Evolutionary conservation across 2,888 invertebrate genomes (phyloP).

Genomic region (Orgyia antiqua): DNA sequence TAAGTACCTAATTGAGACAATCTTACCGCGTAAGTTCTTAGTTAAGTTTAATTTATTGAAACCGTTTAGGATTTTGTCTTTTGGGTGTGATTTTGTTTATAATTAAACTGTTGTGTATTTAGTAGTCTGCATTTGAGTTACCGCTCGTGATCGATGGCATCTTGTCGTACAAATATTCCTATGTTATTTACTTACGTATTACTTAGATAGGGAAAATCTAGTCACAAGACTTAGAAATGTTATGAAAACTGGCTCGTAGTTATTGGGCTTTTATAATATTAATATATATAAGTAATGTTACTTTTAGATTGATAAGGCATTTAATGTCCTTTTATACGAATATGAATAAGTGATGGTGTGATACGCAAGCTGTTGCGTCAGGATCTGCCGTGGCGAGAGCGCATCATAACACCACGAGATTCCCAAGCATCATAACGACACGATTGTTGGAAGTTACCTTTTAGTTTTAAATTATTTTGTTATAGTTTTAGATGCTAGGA

Average conservation of each 20-base stretch:
- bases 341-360: constrained; percentile 21
- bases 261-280: constrained; percentile 64
- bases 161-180: constrained; percentile 79
- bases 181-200: constrained; percentile 75
- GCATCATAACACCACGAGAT: constrained; percentile 11
- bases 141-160: constrained; percentile 78
- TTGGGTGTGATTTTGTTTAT: constrained; percentile 72
- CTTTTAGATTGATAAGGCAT: constrained; percentile 48
- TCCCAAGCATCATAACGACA: constrained; percentile 20
- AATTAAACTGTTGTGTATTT: constrained; percentile 64
- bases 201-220: constrained; percentile 75
- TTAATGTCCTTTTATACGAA: constrained; percentile 54
- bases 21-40: constrained; percentile 51
- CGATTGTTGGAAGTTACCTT: constrained; percentile 72
- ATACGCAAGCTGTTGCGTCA: not conserved
- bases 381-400: not conserved
- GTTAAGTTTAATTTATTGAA: constrained; percentile 71
- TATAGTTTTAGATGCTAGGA: constrained; percentile 66
- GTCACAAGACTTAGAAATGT: constrained; percentile 77
- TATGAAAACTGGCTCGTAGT: constrained; percentile 63
- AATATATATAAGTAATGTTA: constrained; percentile 51
- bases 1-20: constrained; percentile 48
- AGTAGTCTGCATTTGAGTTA: constrained; percentile 77
- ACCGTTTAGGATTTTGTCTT: constrained; percentile 49
- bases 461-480: constrained; percentile 67